A percentile compares a stretch with the other conserved stretches of the same genome.
These are phyloP conservation scores for Morinoia aosen DNA, from an alignment of 2,888 invertebrate species.

Conservation along the genomic window DNA sequence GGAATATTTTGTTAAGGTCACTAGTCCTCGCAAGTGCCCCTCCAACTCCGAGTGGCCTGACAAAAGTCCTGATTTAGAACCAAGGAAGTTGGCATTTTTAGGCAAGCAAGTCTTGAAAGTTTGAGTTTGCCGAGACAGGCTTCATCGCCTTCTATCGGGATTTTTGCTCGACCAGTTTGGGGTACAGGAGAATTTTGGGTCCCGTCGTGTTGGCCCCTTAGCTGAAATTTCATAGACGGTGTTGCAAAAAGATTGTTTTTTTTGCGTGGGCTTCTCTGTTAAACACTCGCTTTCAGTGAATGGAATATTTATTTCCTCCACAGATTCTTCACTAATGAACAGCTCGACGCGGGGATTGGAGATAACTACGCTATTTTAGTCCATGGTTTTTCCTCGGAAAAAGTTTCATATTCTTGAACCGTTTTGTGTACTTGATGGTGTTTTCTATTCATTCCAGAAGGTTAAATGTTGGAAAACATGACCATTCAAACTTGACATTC, in stretches of 20 bases:
- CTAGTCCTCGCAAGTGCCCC: background rate
- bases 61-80: background rate
- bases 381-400: background rate
- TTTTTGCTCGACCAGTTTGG: background rate
- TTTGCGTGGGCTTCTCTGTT: background rate
- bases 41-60: background rate
- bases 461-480: background rate
- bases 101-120: slow-evolving; percentile 3
- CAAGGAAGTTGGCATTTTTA: slow-evolving; percentile 12
- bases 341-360: background rate
- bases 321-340: background rate
- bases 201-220: background rate
- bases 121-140: background rate
- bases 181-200: background rate
- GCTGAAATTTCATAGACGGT: background rate
- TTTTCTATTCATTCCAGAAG: background rate
- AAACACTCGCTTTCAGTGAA: background rate
- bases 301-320: background rate
- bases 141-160: background rate
- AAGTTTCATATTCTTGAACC: background rate
- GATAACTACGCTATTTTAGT: background rate
- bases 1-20: slow-evolving; percentile 30
- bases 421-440: background rate
- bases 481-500: background rate
- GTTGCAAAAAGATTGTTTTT: background rate